Evolutionary conservation across 2,888 invertebrate genomes (phyloP), one percentile per base, ranked within the genome.

Genomic region (Leucophenga montana): DNA sequence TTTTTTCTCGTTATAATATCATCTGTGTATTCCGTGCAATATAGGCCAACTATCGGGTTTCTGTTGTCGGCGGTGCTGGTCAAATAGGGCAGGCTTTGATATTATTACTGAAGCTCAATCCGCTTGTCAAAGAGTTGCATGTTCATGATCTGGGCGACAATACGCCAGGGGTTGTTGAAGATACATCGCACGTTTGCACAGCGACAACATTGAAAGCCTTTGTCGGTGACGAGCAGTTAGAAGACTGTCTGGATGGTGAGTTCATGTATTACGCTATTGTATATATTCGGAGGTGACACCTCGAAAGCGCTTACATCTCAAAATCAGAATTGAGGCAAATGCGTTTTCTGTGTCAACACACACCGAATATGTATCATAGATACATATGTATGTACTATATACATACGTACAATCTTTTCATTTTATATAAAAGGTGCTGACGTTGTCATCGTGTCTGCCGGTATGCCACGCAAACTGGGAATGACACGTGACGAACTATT

Each of bases 81-180:
- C 98, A 98, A 66, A 98, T 99, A 84, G 99, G 99, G 0, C 98
- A 99, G 89, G 97, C 98, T 6, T 89, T 99, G 77, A 93, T 97
- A 0, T 90, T 99, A 71, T 91, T 99, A 22, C 89, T 99, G 75
- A 99, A 99, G 89, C 92, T 93, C 78, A 96, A 95, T 83, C 94
- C 96, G 0, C 89, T 95, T 71, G 92, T 99, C 44, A 93, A 92
- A 27, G 92, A 94, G 79, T 90, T 99, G 75, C 92, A 95, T 0
- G 90, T 99, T 46, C 98, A 95, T 86, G 99, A 99, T 90, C 92
- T 98, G 80, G 95, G 95, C 22, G 92, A 46, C 0, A 22, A 94
- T 85, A 96, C 97, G 27, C 94, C 95, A 16, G 99, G 99, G 70
- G 96, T 99, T 8, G 98, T 95, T 16, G 95, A 95, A 54, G 99